A percentile compares a stretch with the other conserved stretches of the same genome.
phyloP scores from a whole-genome alignment of 2,797 vertebrate genomes.

The Macropodus opercularis region DNA sequence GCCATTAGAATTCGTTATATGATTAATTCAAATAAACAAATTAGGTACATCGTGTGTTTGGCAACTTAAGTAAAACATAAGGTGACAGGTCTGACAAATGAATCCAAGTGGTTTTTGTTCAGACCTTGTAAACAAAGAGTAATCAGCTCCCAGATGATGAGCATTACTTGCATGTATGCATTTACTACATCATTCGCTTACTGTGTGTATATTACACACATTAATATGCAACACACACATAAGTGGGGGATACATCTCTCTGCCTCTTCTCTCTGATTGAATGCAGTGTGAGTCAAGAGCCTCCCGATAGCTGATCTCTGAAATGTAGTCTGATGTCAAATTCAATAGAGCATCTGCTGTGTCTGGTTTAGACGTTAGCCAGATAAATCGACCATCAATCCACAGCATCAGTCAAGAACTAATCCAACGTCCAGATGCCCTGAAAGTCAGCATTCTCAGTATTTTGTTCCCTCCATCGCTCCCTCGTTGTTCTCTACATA shows the following conservation, averaged over 20 bases:
- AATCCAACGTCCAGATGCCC: conserved; percentile 62
- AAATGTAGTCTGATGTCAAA: conserved; percentile 43
- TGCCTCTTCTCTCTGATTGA: background rate
- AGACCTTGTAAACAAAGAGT: background rate
- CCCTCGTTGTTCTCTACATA: conserved; percentile 40
- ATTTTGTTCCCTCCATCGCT: conserved; percentile 13
- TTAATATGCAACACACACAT: background rate
- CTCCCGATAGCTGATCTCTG: conserved; percentile 24
- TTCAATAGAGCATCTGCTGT: conserved; percentile 57
- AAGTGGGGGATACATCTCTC: conserved; percentile 1
- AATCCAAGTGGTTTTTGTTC: background rate
- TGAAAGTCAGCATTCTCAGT: conserved; percentile 34
- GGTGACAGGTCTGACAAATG: fast-evolving
- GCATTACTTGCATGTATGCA: background rate
- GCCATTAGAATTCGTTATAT: background rate
- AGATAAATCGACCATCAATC: conserved; percentile 59
- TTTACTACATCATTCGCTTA: background rate
- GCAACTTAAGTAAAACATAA: background rate
- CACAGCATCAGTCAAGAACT: conserved; percentile 38
- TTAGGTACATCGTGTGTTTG: background rate
- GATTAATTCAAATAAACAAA: background rate
- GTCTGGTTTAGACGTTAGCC: conserved; percentile 67
- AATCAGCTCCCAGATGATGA: background rate
- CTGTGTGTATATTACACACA: no score
- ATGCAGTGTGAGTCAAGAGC: conserved; percentile 13